Evolutionary conservation across 1,140 invertebrate species (phyloP), one percentile per base, ranked within the genome.

Genomic region (Caenorhabditis briggsae): DNA sequence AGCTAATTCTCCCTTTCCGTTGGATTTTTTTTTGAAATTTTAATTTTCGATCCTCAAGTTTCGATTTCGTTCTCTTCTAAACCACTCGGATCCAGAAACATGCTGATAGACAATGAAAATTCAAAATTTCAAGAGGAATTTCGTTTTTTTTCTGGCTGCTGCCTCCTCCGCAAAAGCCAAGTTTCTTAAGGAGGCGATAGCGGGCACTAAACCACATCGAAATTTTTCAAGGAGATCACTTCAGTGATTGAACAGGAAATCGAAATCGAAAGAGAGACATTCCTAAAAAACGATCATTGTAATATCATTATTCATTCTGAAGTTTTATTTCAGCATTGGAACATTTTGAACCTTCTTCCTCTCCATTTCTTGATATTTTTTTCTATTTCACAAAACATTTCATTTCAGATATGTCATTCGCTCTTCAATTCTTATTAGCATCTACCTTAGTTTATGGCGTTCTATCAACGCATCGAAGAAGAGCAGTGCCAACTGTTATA

Each of bases 1-100:
- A 23, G 43, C 20, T 25, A 48, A 48, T 8, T 50, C 53, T 78
- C 70, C 12, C 33, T 20, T 50, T 50, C 23, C 11, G 6, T 12
- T 3, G 33, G 8, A 53, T 18, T 3, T 3, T 53, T 78, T 78
- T 46, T 46, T 2, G 33, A 65, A 65, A 20, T n/a, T 20, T 23
- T 50, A 78, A 78, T 78, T 78, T 78, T 50, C 23, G 70, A 53
- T 78, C 70, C 53, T 78, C 70, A 78, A 78, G 43, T 23, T 78
- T 50, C 53, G 46, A 78, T 78, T 78, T 48, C 70, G n/a, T 16
- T 46, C 18, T 78, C 8, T 25, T 12, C 23, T 11, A 5, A 20
- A 1, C 70, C 70, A 78, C 46, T 78, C 43, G 70, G 70, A 78
- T 78, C 70, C 70, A 78, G 70, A 78, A 50, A 78, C 70, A 50